Evolutionary conservation across 2,797 vertebrate genomes (phyloP), one percentile per base, ranked within the genome.

Genomic region (Acipenser ruthenus): DNA sequence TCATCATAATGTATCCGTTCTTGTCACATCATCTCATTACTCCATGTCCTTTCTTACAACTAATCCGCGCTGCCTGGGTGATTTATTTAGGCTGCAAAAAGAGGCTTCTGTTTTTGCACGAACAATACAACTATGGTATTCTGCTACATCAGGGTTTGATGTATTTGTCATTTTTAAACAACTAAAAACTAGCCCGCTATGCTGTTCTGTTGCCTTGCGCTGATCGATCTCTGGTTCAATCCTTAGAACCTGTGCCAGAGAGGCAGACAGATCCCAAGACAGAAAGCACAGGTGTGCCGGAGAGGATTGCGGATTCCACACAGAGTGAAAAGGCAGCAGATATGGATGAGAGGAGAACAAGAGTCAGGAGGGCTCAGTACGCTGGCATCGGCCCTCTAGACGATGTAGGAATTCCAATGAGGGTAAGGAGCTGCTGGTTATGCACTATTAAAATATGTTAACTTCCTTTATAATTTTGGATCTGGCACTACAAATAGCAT

Each of bases 341-440:
- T 6, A 89, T 92, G 88, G 92, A 96, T 53, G 92, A 88, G 64
- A 88, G 83, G 66, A 82, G 88, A 67, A 86, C 84, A 79, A 69
- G 78, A 73, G 76, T 86, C 49, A 69, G 70, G 2, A 80, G 52
- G 72, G 90, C 89, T 2, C 75, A 86, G 64, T 82, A 37, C 66
- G 66, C 88, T 1, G 78, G 83, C 55, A 82, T 87, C 71, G 72
- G 78, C 60, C 90, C 91, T 0, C 23, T 87, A 3, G 91, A 93
- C 75, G 88, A 91, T 61, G 90, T 94, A 68, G 90, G 89, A 74
- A 94, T 94, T 72, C 95, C 96, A 6, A 78, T 93, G 37, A 89
- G 95, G 92, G 95, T 96, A 89, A 74, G 92, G n/a, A 18, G 62
- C 1, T 3, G 4, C 37, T 37, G 37, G 37, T 37, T 37, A 37